Evolutionary conservation across 2,113 vertebrate genomes (phyloP), one percentile per base, ranked within the genome.

Genomic region (Vulpes vulpes): DNA sequence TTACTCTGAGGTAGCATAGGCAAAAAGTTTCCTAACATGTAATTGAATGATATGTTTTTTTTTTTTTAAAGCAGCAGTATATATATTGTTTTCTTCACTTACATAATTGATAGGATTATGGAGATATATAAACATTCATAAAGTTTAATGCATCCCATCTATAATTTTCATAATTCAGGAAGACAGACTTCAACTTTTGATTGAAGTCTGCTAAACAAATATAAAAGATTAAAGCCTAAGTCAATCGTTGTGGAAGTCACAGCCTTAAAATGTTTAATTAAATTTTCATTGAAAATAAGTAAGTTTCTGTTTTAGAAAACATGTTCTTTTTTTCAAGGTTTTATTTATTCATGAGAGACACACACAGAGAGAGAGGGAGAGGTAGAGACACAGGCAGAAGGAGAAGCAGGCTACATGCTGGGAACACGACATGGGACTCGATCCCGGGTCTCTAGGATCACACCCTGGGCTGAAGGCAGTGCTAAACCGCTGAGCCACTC

Each of bases 231-330:
- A 32, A 94, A 89, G 32, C 14, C 57, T 55, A 67, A 91, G n/a
- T 64, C 49, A 95, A 38, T 59, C 64, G 2, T 49, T 69, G 4
- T 19, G 32, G 22, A 90, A 94, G 59, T 8, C 55, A 87, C 30
- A 96, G 2, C n/a, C 62, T 95, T 95, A 69, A 96, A 89, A 67
- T 84, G 16, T 71, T 43, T 93, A 32, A 88, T 94, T 97, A 94
- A 71, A 88, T 92, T 91, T 94, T 11, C 38, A 84, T 67, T 76
- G 67, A 69, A 57, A 83, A n/a, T 85, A 95, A 79, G 25, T 89
- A 86, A 73, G 23, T 95, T 94, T 80, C 32, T 16, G 23, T 95
- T 93, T 81, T 85, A 92, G 81, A 85, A 97, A 78, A 38, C 25
- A 35, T 79, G 19, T 67, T 88, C n/a, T 43, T 43, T 43, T 43